Base-by-base conservation (phyloP, 2,797 vertebrate genomes). In the Borostomias antarcticus region DNA sequence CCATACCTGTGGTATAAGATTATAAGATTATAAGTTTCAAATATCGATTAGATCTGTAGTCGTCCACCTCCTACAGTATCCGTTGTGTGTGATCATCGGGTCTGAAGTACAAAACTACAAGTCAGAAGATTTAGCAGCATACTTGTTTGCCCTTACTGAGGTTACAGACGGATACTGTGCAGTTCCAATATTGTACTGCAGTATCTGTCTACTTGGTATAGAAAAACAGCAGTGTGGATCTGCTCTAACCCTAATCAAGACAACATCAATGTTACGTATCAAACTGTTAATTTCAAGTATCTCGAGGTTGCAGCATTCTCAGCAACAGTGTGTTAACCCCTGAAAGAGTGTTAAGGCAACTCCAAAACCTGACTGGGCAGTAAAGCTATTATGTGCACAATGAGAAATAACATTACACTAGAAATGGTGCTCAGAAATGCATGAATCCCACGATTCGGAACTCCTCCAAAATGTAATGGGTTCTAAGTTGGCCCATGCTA, bases 341-440 rank as follows among this genome's bases (percentile, higher is more conserved):
- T 75, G 62, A 74, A 73, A 74, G 80, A 65, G 64, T 56, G 65
- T 88, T 91, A 88, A 90, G 89, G 82, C 89, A 89, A 78, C 83
- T 85, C 82, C 78, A 82, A 77, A 77, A 77, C 69, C 78, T 82
- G 70, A 70, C 75, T 60, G 60, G 74, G 83, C 59, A 68, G 19
- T 82, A 81, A 78, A 82, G 66, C 83, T 86, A 79, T 73, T 66
- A 62, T 50, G 21, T 32, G 17, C 25, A 9, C 73, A 77, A 78
- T 66, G 83, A 77, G 80, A 78, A 69, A 45, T n/a, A n/a, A 17
- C n/a, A 17, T 13, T 45, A n/a, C 40, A 45, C n/a, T n/a, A 45
- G n/a, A 45, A 13, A 45, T n/a, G n/a, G n/a, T n/a, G n/a, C n/a
- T n/a, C n/a, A n/a, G n/a, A 15, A 40, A 45, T 45, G n/a, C 40